Percentiles rank a stretch among this genome's conserved stretches.
Conservation (phyloP, 2,113 vertebrate genomes). For the Oxyura jamaicensis region DNA sequence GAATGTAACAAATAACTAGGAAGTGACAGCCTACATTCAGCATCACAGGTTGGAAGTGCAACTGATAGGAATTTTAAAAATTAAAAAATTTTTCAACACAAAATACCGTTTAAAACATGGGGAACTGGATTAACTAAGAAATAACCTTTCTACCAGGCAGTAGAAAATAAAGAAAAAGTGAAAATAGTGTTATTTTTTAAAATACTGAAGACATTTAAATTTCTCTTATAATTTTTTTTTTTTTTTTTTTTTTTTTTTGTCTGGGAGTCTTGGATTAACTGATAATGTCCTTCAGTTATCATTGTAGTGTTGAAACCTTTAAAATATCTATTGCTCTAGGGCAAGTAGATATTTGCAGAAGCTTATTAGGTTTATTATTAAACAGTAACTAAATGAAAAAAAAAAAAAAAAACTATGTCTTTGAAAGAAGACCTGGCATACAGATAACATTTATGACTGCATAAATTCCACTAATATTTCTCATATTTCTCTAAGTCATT, state of each 20-base stretch:
- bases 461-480: not conserved
- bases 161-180: not conserved
- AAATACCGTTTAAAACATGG: not conserved
- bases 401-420: not conserved
- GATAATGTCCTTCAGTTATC: not conserved
- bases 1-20: not conserved
- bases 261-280: not conserved
- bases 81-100: not conserved
- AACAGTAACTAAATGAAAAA: not conserved
- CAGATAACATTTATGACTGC: not conserved
- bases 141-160: not conserved
- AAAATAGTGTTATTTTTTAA: not conserved
- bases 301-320: not conserved
- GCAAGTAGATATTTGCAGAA: constrained; percentile 11
- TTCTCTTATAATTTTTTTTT: not conserved
- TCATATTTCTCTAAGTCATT: not conserved
- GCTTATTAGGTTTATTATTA: constrained; percentile 4
- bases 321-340: not conserved
- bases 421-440: constrained; percentile 11
- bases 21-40: not conserved
- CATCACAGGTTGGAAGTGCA: not conserved
- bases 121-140: not conserved
- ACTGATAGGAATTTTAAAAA: not conserved
- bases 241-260: not conserved
- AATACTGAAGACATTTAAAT: not conserved